Evolutionary conservation across 2,113 vertebrate species (phyloP).

Genomic region (Mormoops blainvillei): DNA sequence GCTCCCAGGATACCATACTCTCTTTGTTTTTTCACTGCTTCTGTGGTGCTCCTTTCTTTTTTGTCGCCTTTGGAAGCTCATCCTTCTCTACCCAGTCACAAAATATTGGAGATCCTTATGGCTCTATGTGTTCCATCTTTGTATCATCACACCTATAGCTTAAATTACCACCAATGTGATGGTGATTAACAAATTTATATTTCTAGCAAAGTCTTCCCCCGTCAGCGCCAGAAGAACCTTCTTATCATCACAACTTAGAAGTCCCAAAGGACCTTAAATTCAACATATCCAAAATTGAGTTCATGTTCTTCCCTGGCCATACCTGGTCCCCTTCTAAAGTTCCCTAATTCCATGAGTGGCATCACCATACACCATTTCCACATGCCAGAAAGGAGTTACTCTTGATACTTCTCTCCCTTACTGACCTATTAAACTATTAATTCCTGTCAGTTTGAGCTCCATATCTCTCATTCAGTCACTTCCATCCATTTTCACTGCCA

Average conservation of each 20-base stretch:
- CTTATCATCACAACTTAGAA: not conserved
- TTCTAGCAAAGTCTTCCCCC: not conserved
- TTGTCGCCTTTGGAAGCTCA: not conserved
- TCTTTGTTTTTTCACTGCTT: not conserved
- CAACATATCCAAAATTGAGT: not conserved
- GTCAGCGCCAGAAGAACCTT: not conserved
- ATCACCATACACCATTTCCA: not conserved
- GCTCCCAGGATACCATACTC: not conserved
- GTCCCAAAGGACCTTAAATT: not conserved
- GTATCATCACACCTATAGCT: not conserved
- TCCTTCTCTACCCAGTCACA: not conserved
- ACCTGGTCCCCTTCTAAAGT: not conserved
- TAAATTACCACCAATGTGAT: not conserved
- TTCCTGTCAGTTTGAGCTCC: not conserved
- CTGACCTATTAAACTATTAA: not conserved
- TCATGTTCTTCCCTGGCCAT: not conserved
- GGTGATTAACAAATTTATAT: not conserved
- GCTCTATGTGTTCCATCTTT: not conserved
- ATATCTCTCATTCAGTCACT: not conserved
- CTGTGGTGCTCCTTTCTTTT: not conserved
- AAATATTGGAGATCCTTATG: not conserved
- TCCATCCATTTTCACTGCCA: not conserved
- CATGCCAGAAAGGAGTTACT: not conserved
- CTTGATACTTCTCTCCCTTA: not conserved
- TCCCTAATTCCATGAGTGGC: not conserved